phyloP scores from a whole-genome alignment of 2,113 vertebrate genomes.

The Percina caprodes region DNA sequence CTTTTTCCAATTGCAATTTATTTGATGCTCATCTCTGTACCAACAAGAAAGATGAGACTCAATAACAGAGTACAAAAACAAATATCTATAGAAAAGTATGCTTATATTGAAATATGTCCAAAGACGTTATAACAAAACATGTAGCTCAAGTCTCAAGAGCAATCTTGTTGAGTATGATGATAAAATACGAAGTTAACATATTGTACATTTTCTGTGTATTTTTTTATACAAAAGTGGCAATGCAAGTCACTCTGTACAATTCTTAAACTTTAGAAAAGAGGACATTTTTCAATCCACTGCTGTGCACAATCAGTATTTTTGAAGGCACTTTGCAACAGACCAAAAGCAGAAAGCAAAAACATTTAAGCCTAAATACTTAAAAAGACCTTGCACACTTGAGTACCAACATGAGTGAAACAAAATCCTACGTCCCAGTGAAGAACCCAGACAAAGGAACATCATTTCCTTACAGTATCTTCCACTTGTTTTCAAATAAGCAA shows the following conservation, averaged over 20 bases:
- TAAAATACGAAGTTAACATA: slow-evolving; percentile 84
- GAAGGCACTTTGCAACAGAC: slow-evolving; percentile 90
- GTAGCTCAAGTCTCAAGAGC: slow-evolving; percentile 80
- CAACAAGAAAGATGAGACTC: slow-evolving; percentile 83
- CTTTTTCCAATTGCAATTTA: slow-evolving; percentile 83
- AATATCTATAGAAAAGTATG: slow-evolving; percentile 89
- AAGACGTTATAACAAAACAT: slow-evolving; percentile 83
- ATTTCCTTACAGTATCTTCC: slow-evolving; percentile 49
- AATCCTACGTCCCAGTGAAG: slow-evolving; percentile 44
- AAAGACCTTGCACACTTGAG: slow-evolving; percentile 53
- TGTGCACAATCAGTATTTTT: slow-evolving; percentile 86
- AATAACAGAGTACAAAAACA: slow-evolving; percentile 88
- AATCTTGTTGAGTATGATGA: slow-evolving; percentile 76
- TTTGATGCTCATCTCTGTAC: slow-evolving; percentile 82
- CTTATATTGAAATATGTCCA: slow-evolving; percentile 85
- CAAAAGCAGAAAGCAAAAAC: slow-evolving; percentile 77
- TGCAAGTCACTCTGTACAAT: slow-evolving; percentile 81
- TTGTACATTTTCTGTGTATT: slow-evolving; percentile 82
- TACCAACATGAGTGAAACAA: slow-evolving; percentile 66
- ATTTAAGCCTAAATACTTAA: slow-evolving; percentile 48
- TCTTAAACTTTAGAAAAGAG: slow-evolving; percentile 77
- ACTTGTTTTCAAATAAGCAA: slow-evolving; percentile 49
- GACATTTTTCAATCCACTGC: slow-evolving; percentile 81
- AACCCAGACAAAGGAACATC: slow-evolving; percentile 38
- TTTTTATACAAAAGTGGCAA: slow-evolving; percentile 84